Conservation (phyloP, 23 tunicate species). For the Corella eumyota region DNA sequence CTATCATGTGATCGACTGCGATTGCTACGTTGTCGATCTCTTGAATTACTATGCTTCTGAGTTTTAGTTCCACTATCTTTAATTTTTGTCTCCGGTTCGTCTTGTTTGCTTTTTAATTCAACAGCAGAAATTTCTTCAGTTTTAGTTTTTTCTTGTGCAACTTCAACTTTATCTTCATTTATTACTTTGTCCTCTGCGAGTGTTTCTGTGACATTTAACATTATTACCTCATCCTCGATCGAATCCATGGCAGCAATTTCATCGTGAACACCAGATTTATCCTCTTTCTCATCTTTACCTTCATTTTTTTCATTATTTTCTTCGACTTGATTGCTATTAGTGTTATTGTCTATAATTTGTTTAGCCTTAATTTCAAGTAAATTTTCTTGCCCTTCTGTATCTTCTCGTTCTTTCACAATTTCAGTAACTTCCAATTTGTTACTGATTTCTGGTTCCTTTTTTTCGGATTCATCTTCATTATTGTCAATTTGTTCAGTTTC, state of each 20-base stretch:
- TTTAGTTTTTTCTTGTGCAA: not conserved
- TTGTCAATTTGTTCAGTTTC: not conserved
- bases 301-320: not conserved
- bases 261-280: conserved; percentile 12
- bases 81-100: not conserved
- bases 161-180: conserved; percentile 6
- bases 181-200: conserved; percentile 5
- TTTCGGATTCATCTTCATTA: not conserved
- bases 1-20: conserved; percentile 11
- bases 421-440: not conserved
- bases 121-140: not conserved
- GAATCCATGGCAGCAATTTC: conserved; percentile 56
- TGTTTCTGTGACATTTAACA: conserved; percentile 35
- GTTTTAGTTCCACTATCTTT: not conserved
- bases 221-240: conserved; percentile 40
- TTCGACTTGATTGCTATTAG: not conserved
- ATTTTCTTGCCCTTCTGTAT: not conserved
- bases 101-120: conserved; percentile 1
- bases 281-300: not conserved
- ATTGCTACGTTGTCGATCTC: conserved; percentile 12
- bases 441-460: no score
- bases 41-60: not conserved
- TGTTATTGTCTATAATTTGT: not conserved
- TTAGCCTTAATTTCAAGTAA: not conserved
- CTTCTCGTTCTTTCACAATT: not conserved